Conservation (phyloP, 2,888 invertebrate species). For the Agrochola macilenta region DNA sequence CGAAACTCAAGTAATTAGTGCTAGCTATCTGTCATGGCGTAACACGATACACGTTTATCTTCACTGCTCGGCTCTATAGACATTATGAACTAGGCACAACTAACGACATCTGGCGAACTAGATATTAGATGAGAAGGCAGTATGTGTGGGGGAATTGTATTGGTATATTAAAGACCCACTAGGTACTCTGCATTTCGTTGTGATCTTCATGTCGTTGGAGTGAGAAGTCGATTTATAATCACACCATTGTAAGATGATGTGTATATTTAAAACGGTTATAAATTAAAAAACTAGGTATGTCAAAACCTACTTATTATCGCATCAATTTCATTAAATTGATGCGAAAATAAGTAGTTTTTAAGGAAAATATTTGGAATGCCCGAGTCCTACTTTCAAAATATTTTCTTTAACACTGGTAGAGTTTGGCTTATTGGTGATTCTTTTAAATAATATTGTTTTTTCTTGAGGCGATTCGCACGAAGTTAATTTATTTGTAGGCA, state of each 20-base stretch:
- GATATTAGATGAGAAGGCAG: conserved; percentile 29
- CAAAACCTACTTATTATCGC: no score
- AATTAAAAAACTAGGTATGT: background rate
- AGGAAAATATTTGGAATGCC: no score
- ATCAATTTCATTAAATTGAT: no score
- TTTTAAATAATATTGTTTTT: no score
- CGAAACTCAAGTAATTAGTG: conserved; percentile 64
- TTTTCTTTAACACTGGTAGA: background rate
- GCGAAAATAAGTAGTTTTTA: no score
- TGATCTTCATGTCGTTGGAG: background rate
- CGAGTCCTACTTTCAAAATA: no score
- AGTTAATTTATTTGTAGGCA: no score
- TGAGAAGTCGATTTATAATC: conserved; percentile 5
- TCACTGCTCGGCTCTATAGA: conserved; percentile 46
- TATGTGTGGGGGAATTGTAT: conserved; percentile 7
- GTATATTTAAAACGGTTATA: background rate
- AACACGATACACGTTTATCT: conserved; percentile 58
- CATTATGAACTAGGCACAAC: conserved; percentile 47
- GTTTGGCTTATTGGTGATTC: background rate
- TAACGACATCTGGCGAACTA: conserved; percentile 44
- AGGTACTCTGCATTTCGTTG: background rate
- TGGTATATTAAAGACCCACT: background rate
- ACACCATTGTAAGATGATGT: background rate
- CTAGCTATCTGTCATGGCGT: conserved; percentile 56
- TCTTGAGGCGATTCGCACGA: no score